These are phyloP conservation scores for Cyphomyrus discorhynchus DNA, from an alignment of 2,113 vertebrate species.

Conservation along the genomic window DNA sequence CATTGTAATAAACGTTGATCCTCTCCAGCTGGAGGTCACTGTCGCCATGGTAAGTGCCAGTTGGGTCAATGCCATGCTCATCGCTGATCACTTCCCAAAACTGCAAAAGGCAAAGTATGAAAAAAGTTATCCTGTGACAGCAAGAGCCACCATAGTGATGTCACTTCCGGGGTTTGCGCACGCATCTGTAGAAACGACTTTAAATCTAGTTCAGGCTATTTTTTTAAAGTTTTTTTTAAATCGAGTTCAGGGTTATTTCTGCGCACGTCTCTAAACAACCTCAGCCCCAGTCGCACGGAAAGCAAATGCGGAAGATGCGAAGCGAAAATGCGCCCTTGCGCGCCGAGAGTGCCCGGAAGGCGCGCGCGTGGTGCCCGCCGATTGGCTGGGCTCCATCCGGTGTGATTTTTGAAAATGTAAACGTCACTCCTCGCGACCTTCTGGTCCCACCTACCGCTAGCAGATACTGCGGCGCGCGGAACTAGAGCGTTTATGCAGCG, in stretches of 20 bases:
- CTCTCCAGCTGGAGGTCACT: slow-evolving; percentile 82
- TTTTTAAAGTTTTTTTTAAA: not conserved
- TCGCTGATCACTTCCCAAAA: slow-evolving; percentile 72
- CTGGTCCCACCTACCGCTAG: slow-evolving; percentile 29
- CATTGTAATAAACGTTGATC: slow-evolving; percentile 92
- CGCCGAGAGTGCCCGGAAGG: not conserved
- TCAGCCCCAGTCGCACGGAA: too few species aligned
- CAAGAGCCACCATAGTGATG: not conserved
- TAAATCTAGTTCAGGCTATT: not conserved
- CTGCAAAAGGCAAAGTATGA: slow-evolving; percentile 36
- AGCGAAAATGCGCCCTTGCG: slow-evolving; percentile 15
- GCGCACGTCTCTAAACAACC: not conserved
- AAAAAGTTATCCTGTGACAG: not conserved
- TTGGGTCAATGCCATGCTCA: slow-evolving; percentile 67
- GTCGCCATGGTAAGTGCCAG: slow-evolving; percentile 66
- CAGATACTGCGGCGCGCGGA: slow-evolving; percentile 24
- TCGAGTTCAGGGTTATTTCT: not conserved
- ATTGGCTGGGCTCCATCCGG: slow-evolving; percentile 40
- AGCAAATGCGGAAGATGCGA: not conserved
- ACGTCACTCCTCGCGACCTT: slow-evolving; percentile 45
- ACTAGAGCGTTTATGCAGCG: not conserved
- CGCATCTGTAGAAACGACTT: not conserved
- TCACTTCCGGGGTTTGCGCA: not conserved
- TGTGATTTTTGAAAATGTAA: slow-evolving; percentile 35
- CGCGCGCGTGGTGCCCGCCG: slow-evolving; percentile 22